Conservation (phyloP, 1,140 invertebrate species). For the Battus philenor region DNA sequence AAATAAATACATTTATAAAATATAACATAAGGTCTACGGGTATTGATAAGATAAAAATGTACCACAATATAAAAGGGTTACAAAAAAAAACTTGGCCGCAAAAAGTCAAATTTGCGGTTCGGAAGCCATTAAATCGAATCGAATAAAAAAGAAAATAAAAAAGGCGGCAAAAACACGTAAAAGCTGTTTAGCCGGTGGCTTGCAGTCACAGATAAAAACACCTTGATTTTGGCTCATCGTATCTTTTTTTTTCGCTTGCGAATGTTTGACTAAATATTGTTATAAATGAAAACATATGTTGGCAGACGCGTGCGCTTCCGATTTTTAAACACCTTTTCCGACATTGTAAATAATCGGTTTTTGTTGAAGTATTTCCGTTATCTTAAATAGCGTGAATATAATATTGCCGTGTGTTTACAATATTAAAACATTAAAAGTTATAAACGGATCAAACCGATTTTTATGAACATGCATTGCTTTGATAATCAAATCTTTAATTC, state of each 20-base stretch:
- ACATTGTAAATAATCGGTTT: constrained; percentile 36
- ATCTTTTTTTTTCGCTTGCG: constrained; percentile 31
- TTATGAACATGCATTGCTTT: too few relatives aligned
- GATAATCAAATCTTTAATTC: too few relatives aligned
- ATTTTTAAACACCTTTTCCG: constrained; percentile 51
- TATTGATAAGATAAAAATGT: too few relatives aligned
- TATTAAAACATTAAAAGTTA: too few relatives aligned
- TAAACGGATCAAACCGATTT: too few relatives aligned
- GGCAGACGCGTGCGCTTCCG: constrained; percentile 39
- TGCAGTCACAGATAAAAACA: constrained; percentile 37
- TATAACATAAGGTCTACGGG: too few relatives aligned
- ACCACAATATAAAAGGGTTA: constrained; percentile 39
- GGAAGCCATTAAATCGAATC: constrained; percentile 34
- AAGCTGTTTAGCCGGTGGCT: constrained; percentile 35
- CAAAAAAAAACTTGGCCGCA: constrained; percentile 18
- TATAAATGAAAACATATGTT: constrained; percentile 44
- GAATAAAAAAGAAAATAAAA: constrained; percentile 33
- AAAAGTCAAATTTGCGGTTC: constrained; percentile 29
- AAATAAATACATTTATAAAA: too few relatives aligned
- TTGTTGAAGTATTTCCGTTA: too few relatives aligned
- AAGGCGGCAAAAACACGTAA: constrained; percentile 37
- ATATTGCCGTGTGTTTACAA: too few relatives aligned
- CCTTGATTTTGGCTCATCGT: constrained; percentile 33
- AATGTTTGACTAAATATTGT: constrained; percentile 35
- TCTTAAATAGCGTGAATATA: too few relatives aligned